phyloP scores from a whole-genome alignment of 2,113 vertebrate species.

The Shinisaurus crocodilurus region DNA sequence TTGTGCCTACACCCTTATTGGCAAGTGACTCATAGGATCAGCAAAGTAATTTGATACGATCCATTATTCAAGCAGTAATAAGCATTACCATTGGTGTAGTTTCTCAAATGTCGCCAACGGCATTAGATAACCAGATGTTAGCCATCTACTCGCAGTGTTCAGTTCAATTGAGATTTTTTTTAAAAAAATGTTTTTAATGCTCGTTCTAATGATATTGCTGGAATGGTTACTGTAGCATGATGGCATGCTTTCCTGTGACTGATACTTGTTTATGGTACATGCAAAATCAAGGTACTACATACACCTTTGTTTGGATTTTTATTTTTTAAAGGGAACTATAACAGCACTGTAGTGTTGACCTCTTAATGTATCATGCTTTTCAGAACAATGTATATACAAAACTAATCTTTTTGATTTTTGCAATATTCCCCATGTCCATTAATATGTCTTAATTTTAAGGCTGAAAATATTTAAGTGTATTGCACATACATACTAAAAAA shows the following conservation, averaged over 20 bases:
- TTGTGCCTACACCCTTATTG: not conserved
- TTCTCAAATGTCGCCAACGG: not conserved
- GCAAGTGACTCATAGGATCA: not conserved
- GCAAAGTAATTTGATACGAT: accelerated
- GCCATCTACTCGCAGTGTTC: not conserved
- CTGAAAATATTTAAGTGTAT: constrained; percentile 68
- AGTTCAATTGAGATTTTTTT: not conserved
- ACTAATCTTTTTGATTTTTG: constrained; percentile 67
- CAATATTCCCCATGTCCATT: constrained; percentile 66
- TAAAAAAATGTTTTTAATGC: not conserved
- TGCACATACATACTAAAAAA: constrained; percentile 56
- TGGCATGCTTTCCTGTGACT: constrained; percentile 29
- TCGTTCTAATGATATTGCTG: constrained; percentile 24
- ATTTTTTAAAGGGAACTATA: constrained; percentile 72
- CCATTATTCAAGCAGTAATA: accelerated
- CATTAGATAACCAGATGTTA: not conserved
- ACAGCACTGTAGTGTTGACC: constrained; percentile 44
- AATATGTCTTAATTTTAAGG: constrained; percentile 80
- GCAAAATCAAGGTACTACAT: constrained; percentile 52
- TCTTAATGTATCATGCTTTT: constrained; percentile 43
- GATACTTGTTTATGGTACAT: constrained; percentile 63
- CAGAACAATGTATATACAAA: constrained; percentile 54
- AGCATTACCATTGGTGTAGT: accelerated
- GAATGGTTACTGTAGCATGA: constrained; percentile 26
- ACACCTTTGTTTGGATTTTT: constrained; percentile 38